phyloP scores from a whole-genome alignment of 2,797 vertebrate species.

The Amniataba percoides region DNA sequence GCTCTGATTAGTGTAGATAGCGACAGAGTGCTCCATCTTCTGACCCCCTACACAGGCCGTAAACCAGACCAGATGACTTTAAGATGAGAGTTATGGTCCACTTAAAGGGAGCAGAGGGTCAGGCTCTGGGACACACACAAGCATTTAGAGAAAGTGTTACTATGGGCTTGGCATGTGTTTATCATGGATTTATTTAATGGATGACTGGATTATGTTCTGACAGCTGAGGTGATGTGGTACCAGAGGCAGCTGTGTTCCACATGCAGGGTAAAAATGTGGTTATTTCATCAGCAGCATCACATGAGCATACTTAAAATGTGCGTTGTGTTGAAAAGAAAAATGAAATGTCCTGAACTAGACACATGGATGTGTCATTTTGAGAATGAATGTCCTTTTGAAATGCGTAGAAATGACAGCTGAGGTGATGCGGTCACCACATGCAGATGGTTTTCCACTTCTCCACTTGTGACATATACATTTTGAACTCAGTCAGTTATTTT shows the following conservation, averaged over 20 bases:
- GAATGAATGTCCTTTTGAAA: slow-evolving; percentile 9
- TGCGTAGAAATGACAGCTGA: slow-evolving; percentile 27
- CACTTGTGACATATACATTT: not conserved
- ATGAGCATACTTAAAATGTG: not conserved
- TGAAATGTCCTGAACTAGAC: not conserved
- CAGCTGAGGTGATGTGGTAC: slow-evolving; percentile 51
- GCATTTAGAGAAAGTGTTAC: slow-evolving; percentile 69
- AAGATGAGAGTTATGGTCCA: slow-evolving; percentile 74
- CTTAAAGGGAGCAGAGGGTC: slow-evolving; percentile 72
- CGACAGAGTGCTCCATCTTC: slow-evolving; percentile 39
- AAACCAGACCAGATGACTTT: slow-evolving; percentile 64
- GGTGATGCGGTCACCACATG: slow-evolving; percentile 10
- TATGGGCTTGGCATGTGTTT: slow-evolving; percentile 68
- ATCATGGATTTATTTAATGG: slow-evolving; percentile 66
- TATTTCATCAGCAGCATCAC: not conserved
- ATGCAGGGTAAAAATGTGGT: not conserved
- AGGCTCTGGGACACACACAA: slow-evolving; percentile 48
- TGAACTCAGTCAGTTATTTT: not conserved
- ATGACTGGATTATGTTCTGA: slow-evolving; percentile 64
- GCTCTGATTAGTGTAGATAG: slow-evolving; percentile 43
- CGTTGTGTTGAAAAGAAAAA: slow-evolving; percentile 19
- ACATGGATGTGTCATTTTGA: not conserved
- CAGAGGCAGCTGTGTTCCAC: slow-evolving; percentile 53
- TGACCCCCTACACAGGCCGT: slow-evolving; percentile 33
- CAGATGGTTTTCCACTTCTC: slow-evolving; percentile 36